Evolutionary conservation across 2,797 vertebrate species (phyloP).

Genomic region (Amazona ochrocephala): DNA sequence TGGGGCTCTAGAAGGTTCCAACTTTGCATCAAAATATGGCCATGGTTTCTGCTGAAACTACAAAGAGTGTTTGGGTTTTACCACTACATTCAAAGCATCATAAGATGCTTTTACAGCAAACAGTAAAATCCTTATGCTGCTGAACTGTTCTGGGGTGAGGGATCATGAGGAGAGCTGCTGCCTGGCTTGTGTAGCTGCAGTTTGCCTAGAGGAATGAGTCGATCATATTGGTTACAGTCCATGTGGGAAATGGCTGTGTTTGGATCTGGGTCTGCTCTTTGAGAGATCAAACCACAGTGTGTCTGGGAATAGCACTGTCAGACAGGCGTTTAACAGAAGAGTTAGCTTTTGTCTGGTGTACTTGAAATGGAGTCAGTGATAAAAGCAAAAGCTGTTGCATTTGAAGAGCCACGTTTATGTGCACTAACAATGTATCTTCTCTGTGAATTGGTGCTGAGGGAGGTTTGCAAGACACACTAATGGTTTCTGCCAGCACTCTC

Average conservation of each 20-base stretch:
- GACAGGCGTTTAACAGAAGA: not conserved
- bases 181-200: not conserved
- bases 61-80: not conserved
- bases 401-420: not conserved
- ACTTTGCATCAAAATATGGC: not conserved
- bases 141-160: not conserved
- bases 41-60: not conserved
- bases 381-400: not conserved
- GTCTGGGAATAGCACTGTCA: not conserved
- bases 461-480: not conserved
- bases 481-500: not conserved
- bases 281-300: not conserved
- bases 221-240: not conserved
- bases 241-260: not conserved
- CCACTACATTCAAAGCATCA: not conserved
- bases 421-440: not conserved
- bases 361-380: not conserved
- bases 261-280: not conserved
- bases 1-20: not conserved
- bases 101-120: not conserved
- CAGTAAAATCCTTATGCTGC: not conserved
- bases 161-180: fast-evolving
- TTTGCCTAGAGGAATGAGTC: not conserved
- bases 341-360: not conserved
- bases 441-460: not conserved